Evolutionary conservation across 2,888 invertebrate species (phyloP).

Genomic region (Drosophila nr. fundita): DNA sequence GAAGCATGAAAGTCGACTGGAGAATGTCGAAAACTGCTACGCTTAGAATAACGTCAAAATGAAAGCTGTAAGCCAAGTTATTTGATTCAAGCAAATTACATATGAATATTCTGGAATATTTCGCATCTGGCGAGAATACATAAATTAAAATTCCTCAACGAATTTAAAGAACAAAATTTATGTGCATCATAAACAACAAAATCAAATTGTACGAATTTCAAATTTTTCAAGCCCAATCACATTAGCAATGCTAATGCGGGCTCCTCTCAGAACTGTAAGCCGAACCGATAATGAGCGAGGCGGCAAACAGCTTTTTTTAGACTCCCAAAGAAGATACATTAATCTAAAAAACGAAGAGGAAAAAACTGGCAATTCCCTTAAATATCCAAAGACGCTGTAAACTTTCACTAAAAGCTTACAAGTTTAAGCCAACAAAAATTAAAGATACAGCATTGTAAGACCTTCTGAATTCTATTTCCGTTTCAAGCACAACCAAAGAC

Average conservation of each 20-base stretch:
- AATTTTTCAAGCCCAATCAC: slow-evolving; percentile 32
- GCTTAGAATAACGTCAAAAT: slow-evolving; percentile 12
- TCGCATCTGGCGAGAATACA: slow-evolving; percentile 34
- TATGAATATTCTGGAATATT: slow-evolving; percentile 26
- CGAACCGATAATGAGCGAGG: slow-evolving; percentile 7
- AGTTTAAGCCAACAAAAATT: background rate
- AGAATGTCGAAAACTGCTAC: slow-evolving; percentile 12
- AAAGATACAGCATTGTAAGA: slow-evolving; percentile 43
- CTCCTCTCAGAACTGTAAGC: slow-evolving; percentile 35
- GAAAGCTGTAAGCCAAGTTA: slow-evolving; percentile 3
- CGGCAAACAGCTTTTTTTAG: slow-evolving; percentile 3
- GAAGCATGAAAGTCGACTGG: slow-evolving; percentile 4
- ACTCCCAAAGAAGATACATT: background rate
- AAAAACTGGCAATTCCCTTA: slow-evolving; percentile 2
- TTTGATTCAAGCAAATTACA: slow-evolving; percentile 21
- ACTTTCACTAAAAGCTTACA: slow-evolving; percentile 49
- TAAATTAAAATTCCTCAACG: slow-evolving; percentile 41
- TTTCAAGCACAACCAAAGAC: slow-evolving; percentile 26
- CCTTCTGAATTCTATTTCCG: slow-evolving; percentile 72
- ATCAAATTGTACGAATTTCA: slow-evolving; percentile 32
- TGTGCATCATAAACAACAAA: slow-evolving; percentile 16
- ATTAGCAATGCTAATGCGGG: slow-evolving; percentile 55
- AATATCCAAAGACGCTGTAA: slow-evolving; percentile 12
- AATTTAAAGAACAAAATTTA: slow-evolving; percentile 46
- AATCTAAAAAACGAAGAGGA: background rate